Percentiles rank a stretch among this genome's conserved stretches.
Evolutionary conservation across 2,797 vertebrate species (phyloP).

Genomic region (Squalus acanthias): DNA sequence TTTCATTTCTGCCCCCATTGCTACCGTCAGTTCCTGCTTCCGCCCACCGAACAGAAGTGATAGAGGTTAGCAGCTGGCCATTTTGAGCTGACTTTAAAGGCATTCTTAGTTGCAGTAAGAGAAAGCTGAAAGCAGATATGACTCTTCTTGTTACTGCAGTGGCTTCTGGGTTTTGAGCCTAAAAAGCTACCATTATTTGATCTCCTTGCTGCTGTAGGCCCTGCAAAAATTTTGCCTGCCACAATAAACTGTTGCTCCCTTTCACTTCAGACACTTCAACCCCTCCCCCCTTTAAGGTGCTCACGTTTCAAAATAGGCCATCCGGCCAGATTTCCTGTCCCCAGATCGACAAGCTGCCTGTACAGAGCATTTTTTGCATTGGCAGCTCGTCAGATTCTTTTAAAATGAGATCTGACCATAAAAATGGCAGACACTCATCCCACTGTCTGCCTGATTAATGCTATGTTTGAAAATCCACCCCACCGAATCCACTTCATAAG

Average conservation of each 20-base stretch:
- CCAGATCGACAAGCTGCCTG: background rate
- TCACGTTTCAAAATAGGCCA: too few species aligned
- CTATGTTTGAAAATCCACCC: too few species aligned
- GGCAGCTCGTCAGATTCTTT: too few species aligned
- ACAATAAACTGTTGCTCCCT: background rate
- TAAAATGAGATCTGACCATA: too few species aligned
- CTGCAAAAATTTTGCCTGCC: background rate
- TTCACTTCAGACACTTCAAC: background rate
- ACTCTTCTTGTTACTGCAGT: background rate
- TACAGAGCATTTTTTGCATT: background rate
- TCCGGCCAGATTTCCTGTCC: background rate
- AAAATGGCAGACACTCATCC: too few species aligned
- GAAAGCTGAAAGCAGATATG: background rate
- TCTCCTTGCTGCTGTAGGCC: background rate
- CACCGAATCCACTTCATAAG: too few species aligned
- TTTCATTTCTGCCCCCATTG: background rate
- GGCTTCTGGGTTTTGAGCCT: background rate
- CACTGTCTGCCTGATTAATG: too few species aligned
- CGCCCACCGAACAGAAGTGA: background rate
- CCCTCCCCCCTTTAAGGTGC: background rate
- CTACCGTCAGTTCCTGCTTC: background rate
- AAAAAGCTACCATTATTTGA: background rate
- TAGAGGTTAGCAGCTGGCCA: background rate
- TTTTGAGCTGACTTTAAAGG: background rate
- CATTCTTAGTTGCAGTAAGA: background rate